Evolutionary conservation across 2,797 vertebrate species (phyloP).

Genomic region (Chaenodraco wilsoni): DNA sequence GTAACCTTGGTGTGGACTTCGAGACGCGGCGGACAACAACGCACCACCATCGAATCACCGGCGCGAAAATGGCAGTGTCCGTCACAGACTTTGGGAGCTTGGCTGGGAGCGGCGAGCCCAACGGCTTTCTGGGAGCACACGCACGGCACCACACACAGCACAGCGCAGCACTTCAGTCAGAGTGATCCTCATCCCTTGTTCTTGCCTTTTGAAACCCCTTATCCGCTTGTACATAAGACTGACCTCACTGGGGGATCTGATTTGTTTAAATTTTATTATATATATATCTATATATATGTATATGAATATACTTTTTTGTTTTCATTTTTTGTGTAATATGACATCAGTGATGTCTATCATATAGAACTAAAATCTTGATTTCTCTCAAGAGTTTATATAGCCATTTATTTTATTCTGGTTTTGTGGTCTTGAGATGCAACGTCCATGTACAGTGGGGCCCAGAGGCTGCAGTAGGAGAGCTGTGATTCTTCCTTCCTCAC

Average conservation of each 20-base stretch:
- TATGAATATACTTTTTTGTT: constrained; percentile 76
- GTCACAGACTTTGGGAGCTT: constrained; percentile 97
- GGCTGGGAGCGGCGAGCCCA: constrained; percentile 88
- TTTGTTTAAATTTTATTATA: constrained; percentile 90
- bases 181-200: constrained; percentile 86
- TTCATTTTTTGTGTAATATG: constrained; percentile 90
- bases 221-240: constrained; percentile 90
- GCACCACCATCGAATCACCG: constrained; percentile 90
- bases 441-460: constrained; percentile 86
- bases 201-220: constrained; percentile 82
- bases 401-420: constrained; percentile 88
- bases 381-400: constrained; percentile 98
- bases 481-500: constrained; percentile 84
- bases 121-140: constrained; percentile 91
- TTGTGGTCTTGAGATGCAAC: constrained; percentile 89
- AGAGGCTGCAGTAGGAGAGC: constrained; percentile 92
- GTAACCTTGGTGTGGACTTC: constrained; percentile 94
- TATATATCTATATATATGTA: constrained; percentile 61
- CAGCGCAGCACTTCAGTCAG: constrained; percentile 94
- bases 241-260: constrained; percentile 80
- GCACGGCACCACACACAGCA: constrained; percentile 93
- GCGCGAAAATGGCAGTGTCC: constrained; percentile 97
- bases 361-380: constrained; percentile 99
- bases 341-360: constrained; percentile 99
- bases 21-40: constrained; percentile 88